Percentiles rank a stretch among this genome's conserved stretches.
Evolutionary conservation across 2,888 invertebrate genomes (phyloP).

Genomic region (Phyllotreta cruciferae): DNA sequence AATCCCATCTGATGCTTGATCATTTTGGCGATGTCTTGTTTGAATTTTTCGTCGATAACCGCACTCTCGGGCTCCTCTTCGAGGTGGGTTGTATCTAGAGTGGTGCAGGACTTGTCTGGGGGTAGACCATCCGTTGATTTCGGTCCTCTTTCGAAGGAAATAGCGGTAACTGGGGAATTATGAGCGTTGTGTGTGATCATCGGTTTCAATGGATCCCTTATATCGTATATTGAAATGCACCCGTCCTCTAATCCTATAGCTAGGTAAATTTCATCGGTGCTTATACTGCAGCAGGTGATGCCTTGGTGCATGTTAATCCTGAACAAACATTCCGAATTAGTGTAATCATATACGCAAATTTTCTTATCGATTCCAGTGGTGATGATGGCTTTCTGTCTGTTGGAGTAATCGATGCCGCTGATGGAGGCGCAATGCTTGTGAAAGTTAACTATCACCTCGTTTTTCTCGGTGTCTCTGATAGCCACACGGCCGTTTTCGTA

Average conservation of each 20-base stretch:
- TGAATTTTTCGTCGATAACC: constrained; percentile 33
- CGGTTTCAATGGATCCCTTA: constrained; percentile 49
- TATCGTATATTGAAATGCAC: constrained; percentile 51
- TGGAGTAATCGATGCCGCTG: constrained; percentile 47
- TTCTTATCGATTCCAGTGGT: constrained; percentile 52
- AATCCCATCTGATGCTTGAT: constrained; percentile 46
- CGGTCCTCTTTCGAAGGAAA: constrained; percentile 40
- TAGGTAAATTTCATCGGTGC: constrained; percentile 47
- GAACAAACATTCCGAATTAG: constrained; percentile 46
- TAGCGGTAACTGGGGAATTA: constrained; percentile 36
- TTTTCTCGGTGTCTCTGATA: constrained; percentile 46
- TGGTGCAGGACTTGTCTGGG: constrained; percentile 27
- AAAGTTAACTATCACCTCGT: constrained; percentile 41
- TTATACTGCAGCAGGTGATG: constrained; percentile 50
- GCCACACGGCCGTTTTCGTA: constrained; percentile 48
- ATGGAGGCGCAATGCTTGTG: constrained; percentile 45
- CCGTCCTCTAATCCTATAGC: constrained; percentile 52
- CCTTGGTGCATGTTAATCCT: constrained; percentile 50
- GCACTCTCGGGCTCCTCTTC: constrained; percentile 22
- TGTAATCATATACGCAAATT: constrained; percentile 50
- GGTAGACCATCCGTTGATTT: constrained; percentile 12
- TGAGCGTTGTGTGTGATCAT: constrained; percentile 44
- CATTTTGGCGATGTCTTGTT: constrained; percentile 40
- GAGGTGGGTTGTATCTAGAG: constrained; percentile 27
- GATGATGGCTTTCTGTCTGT: constrained; percentile 46